Conservation (phyloP, 2,113 vertebrate genomes). For the Ploceus nigricollis region DNA sequence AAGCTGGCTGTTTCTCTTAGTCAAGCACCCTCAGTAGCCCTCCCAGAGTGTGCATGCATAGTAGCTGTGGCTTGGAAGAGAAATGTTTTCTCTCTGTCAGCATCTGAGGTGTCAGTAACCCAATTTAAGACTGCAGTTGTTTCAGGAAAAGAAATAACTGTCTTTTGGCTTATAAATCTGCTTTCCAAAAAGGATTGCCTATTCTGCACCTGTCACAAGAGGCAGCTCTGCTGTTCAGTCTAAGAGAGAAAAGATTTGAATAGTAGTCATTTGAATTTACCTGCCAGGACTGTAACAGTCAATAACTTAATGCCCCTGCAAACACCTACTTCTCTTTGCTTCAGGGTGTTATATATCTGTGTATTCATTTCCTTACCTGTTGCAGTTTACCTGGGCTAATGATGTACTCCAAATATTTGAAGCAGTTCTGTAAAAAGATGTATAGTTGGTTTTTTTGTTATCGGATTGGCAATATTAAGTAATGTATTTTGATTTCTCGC, state of each 20-base stretch:
- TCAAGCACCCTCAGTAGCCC: neutral
- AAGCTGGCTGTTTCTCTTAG: neutral
- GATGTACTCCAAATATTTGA: neutral
- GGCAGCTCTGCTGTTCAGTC: neutral
- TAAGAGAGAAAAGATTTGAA: neutral
- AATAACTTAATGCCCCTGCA: neutral
- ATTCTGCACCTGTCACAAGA: neutral
- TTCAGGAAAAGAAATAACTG: neutral
- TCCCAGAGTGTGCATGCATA: neutral
- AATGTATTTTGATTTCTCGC: neutral
- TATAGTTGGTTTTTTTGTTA: rapidly evolving
- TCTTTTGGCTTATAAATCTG: neutral
- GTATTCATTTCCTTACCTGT: neutral
- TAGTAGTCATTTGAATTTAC: neutral
- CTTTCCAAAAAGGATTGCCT: neutral
- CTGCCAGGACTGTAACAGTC: neutral
- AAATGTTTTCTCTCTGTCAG: neutral
- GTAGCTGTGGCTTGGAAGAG: neutral
- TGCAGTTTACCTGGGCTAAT: neutral
- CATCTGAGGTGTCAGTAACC: neutral
- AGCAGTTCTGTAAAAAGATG: neutral
- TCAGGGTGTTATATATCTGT: neutral
- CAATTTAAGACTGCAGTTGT: neutral
- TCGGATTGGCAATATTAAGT: neutral
- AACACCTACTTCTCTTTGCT: neutral